Base-by-base conservation (phyloP, 2,888 invertebrate species). In the Gryllus longicercus region DNA sequence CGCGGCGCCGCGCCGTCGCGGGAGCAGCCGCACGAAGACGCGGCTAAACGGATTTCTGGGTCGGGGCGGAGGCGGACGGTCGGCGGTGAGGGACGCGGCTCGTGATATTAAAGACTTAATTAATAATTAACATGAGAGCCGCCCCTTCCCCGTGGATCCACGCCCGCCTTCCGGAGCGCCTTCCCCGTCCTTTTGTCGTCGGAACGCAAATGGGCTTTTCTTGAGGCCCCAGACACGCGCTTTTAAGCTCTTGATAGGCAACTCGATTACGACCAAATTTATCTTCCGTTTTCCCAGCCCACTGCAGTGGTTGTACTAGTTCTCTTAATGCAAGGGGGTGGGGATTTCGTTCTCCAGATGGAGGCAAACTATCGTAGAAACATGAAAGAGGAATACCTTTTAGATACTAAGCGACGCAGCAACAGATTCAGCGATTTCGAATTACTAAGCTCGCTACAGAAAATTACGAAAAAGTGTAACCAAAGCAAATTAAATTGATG, bases 31-130 rank as follows among this genome's bases (percentile, higher is more conserved):
- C 63, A 38, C 11, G 63, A n/a, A 63, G 63, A 63, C 63, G 63
- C 63, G n/a, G 63, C 3, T 63, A 63, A 63, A 63, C 63, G 63
- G 63, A 63, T 63, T 63, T 63, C 63, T 63, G n/a, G 16, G 63
- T 18, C 63, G n/a, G 63, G 16, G 63, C 0, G 38, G 1, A 38
- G 38, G 38, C 38, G 38, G 8, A 8, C 8, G 38, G 38, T 8
- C 38, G 38, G 38, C 8, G 38, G 38, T 38, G 38, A 38, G 38
- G 38, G 8, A 38, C 5, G 38, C 63, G 14, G 63, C n/a, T 63
- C 63, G 14, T 63, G 63, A 63, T 63, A 63, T 63, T 63, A 63
- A 63, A 63, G 63, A 63, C 63, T 63, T 63, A 63, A 63, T 63
- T 63, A 63, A 63, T 63, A 63, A 63, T 63, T 63, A 63, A 63